A percentile compares a stretch with the other conserved stretches of the same genome.
These are phyloP conservation scores for Mus minutoides DNA, from an alignment of 2,797 vertebrate species.

Conservation along the genomic window DNA sequence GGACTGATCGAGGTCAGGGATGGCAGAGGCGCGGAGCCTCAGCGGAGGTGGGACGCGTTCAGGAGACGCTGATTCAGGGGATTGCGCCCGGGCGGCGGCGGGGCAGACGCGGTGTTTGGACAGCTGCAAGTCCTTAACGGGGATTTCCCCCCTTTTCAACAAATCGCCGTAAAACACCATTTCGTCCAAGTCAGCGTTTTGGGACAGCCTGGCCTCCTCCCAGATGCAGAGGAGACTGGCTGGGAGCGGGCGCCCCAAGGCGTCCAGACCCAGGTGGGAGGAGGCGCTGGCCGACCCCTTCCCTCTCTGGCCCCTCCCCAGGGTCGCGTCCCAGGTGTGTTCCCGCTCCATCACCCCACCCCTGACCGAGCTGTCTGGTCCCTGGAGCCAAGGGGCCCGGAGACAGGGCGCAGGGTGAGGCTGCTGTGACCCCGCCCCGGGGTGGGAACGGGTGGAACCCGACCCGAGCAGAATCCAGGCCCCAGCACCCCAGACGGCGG, in stretches of 20 bases:
- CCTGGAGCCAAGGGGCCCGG: not conserved
- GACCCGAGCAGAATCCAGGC: not conserved
- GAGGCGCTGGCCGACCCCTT: not conserved
- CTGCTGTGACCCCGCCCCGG: not conserved
- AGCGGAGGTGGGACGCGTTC: conserved; percentile 80
- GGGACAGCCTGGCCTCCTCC: conserved; percentile 76
- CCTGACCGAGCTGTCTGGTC: too few species aligned
- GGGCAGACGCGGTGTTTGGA: conserved; percentile 86
- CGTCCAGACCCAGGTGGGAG: not conserved
- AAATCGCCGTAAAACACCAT: conserved; percentile 86
- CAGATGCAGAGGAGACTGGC: conserved; percentile 55
- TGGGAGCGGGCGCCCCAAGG: conserved; percentile 6
- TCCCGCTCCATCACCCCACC: not conserved
- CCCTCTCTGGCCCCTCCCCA: not conserved
- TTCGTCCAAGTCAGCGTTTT: conserved; percentile 85
- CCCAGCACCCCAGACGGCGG: conserved; percentile 13
- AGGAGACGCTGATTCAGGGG: conserved; percentile 86
- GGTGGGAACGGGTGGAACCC: not conserved
- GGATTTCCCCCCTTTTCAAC: conserved; percentile 85
- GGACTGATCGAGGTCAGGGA: conserved; percentile 44
- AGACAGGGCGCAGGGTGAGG: not conserved
- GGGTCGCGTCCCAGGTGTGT: not conserved
- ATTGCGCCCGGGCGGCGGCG: conserved; percentile 74
- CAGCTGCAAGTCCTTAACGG: conserved; percentile 88
- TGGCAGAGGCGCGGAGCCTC: conserved; percentile 26